Conservation (phyloP, 2,888 invertebrate genomes). For the Scaptodrosophila latifasciaeformis region DNA sequence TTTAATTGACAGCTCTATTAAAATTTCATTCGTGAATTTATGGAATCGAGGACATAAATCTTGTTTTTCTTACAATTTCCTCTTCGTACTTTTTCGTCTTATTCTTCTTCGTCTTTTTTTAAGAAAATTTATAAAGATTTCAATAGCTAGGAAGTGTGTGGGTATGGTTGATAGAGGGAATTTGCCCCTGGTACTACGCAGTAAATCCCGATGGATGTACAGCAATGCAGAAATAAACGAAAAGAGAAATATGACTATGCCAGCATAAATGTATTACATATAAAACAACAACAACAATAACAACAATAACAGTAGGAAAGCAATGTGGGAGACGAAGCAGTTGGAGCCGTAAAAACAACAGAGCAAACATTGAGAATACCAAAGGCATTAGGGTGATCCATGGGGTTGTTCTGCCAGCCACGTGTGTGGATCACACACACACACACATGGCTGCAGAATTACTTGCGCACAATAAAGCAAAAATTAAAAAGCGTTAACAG, state of each 20-base stretch:
- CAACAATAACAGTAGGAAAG: constrained; percentile 8
- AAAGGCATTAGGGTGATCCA: background rate
- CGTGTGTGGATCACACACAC: background rate
- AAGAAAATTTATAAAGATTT: too few relatives aligned
- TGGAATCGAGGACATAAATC: too few relatives aligned
- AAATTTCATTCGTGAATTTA: too few relatives aligned
- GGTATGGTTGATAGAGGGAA: too few relatives aligned
- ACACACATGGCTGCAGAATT: constrained; percentile 32
- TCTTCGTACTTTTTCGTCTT: too few relatives aligned
- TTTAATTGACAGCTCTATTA: too few relatives aligned
- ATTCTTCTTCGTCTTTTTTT: too few relatives aligned
- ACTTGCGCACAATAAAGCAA: constrained; percentile 66
- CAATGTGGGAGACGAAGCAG: too few relatives aligned
- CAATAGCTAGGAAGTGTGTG: too few relatives aligned
- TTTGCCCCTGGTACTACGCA: too few relatives aligned
- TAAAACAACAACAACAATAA: constrained; percentile 27
- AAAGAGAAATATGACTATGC: constrained; percentile 44
- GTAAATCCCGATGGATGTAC: background rate
- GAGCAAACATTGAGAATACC: constrained; percentile 1
- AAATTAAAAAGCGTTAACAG: constrained; percentile 64
- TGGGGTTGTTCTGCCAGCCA: background rate
- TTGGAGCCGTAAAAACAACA: constrained; percentile 4
- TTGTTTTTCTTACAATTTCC: too few relatives aligned
- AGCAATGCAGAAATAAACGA: constrained; percentile 39
- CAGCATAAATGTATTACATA: constrained; percentile 52